A percentile compares a stretch with the other conserved stretches of the same genome.
These are phyloP conservation scores for Halocaridina rubra DNA, from an alignment of 2,888 invertebrate genomes.

Conservation along the genomic window DNA sequence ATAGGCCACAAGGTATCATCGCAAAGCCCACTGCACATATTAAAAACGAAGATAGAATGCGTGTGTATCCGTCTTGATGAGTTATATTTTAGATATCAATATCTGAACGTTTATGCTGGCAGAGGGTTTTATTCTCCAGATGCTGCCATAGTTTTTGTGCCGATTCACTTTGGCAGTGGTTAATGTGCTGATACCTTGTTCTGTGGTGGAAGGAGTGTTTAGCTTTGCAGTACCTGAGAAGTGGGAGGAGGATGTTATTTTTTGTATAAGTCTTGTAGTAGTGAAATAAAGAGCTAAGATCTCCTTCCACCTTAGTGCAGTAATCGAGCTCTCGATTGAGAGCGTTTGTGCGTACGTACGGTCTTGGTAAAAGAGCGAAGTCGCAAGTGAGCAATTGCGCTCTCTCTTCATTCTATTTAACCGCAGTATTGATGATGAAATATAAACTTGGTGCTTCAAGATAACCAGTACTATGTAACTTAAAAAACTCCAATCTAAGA, in stretches of 20 bases:
- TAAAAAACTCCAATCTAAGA: conserved; percentile 56
- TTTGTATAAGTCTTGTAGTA: conserved; percentile 39
- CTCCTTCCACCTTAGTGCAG: conserved; percentile 57
- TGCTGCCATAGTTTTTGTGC: conserved; percentile 39
- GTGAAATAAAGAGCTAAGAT: conserved; percentile 51
- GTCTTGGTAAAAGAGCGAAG: no score
- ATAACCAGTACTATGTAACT: conserved; percentile 55
- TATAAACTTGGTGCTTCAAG: conserved; percentile 45
- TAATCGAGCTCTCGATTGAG: no score
- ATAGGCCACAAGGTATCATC: conserved; percentile 61
- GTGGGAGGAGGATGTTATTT: conserved; percentile 52
- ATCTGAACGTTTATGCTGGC: no score
- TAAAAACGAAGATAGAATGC: no score
- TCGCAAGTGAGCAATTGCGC: no score
- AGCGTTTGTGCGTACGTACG: no score
- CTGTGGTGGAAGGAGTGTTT: conserved; percentile 56
- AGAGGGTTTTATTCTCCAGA: no score
- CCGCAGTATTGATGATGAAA: conserved; percentile 50
- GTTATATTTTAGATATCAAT: no score
- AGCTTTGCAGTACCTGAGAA: conserved; percentile 58
- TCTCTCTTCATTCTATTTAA: no score
- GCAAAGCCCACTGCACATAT: conserved; percentile 49
- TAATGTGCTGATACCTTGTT: conserved; percentile 56
- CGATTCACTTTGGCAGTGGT: conserved; percentile 24
- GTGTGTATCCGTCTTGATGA: no score